Conservation (phyloP, 2,797 vertebrate genomes). For the Parauchenoglanis punctatus region DNA sequence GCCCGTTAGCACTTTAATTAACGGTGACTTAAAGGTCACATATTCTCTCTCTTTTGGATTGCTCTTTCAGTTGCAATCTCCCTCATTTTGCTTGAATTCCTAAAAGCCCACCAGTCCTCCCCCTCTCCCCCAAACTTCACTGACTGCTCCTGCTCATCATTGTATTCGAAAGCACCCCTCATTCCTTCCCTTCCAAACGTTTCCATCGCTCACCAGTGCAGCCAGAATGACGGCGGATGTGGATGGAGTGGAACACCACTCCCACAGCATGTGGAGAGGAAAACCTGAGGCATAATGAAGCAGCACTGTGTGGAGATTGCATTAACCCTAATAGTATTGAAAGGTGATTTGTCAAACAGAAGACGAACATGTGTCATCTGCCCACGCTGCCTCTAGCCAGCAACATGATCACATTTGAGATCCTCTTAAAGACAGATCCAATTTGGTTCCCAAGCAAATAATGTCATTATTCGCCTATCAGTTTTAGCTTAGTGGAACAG, state of each 20-base stretch:
- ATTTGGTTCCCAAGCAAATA: conserved; percentile 4
- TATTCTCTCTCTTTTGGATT: background rate
- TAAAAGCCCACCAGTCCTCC: conserved; percentile 33
- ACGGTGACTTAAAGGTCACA: conserved; percentile 52
- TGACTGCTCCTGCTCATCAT: conserved; percentile 16
- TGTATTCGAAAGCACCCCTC: background rate
- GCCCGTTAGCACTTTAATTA: conserved; percentile 48
- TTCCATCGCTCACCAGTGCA: conserved; percentile 28
- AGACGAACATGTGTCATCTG: conserved; percentile 23
- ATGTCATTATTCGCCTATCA: background rate
- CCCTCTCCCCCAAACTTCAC: conserved; percentile 30
- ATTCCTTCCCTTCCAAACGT: background rate
- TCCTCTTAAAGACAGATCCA: conserved; percentile 5
- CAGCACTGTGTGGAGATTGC: conserved; percentile 65
- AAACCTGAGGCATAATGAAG: conserved; percentile 45
- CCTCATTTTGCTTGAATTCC: conserved; percentile 14
- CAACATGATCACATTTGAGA: conserved; percentile 23
- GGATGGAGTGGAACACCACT: conserved; percentile 66
- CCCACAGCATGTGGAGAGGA: conserved; percentile 49
- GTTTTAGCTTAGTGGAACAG: background rate
- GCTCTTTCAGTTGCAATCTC: conserved; percentile 10
- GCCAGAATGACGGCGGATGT: conserved; percentile 34
- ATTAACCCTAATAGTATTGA: conserved; percentile 72
- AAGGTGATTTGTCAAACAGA: conserved; percentile 73
- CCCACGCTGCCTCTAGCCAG: conserved; percentile 15